phyloP scores from a whole-genome alignment of 30 jellyfish, hydroid and myxozoan genomes.

The Pseudorhiza aurosa region DNA sequence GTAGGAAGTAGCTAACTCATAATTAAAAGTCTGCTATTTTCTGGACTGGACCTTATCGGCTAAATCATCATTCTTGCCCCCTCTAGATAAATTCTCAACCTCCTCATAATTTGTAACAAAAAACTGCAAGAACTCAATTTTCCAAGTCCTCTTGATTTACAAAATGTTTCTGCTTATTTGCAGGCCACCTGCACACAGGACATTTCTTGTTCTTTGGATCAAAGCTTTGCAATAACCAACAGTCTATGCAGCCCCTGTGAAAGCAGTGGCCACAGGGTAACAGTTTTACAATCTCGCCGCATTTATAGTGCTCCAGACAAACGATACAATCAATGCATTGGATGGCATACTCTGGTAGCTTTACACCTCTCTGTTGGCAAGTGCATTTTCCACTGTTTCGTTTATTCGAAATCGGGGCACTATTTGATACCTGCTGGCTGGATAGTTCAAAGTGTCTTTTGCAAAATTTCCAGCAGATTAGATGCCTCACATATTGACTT shows the following conservation, averaged over 20 bases:
- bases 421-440: neutral
- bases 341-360: conserved; percentile 33
- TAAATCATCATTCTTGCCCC: no score
- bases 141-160: neutral
- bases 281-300: conserved; percentile 70
- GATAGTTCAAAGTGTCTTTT: neutral
- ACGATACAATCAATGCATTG: conserved; percentile 67
- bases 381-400: neutral
- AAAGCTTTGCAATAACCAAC: conserved; percentile 69
- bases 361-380: conserved; percentile 8
- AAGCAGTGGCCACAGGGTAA: conserved; percentile 94
- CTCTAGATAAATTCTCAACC: no score
- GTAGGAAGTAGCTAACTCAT: no score
- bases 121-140: neutral
- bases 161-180: conserved; percentile 38
- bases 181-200: conserved; percentile 98
- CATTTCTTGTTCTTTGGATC: conserved; percentile 58
- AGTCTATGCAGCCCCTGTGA: conserved; percentile 76
- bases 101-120: no score
- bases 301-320: conserved; percentile 75
- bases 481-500: conserved; percentile 66
- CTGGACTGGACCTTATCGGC: no score
- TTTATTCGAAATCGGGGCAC: neutral
- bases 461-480: conserved; percentile 76
- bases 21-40: no score